Evolutionary conservation across 2,888 invertebrate genomes (phyloP).

Genomic region (Himalopsyche japonica): DNA sequence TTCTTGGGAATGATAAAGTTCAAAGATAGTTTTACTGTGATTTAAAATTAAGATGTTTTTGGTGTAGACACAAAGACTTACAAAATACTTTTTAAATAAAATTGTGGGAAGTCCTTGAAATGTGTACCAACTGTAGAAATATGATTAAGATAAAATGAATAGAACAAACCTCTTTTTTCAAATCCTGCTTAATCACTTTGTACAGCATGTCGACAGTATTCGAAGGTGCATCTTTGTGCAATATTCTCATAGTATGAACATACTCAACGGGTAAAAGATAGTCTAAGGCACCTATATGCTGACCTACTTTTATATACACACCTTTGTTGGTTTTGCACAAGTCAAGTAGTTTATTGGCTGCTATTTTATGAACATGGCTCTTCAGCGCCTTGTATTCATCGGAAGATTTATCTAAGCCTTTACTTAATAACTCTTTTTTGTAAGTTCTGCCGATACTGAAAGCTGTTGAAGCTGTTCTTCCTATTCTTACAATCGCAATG

Average conservation of each 20-base stretch:
- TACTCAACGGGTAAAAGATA: slow-evolving; percentile 94
- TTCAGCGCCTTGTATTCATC: slow-evolving; percentile 70
- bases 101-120: too few species aligned
- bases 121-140: too few species aligned
- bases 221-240: slow-evolving; percentile 91
- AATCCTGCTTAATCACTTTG: slow-evolving; percentile 86
- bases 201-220: slow-evolving; percentile 83
- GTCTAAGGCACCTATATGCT: slow-evolving; percentile 94
- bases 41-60: too few species aligned
- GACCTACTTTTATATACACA: slow-evolving; percentile 94
- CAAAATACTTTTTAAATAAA: too few species aligned
- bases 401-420: slow-evolving; percentile 66
- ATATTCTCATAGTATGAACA: slow-evolving; percentile 84
- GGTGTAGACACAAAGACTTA: too few species aligned
- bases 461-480: slow-evolving; percentile 82
- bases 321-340: slow-evolving; percentile 93
- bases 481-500: slow-evolving; percentile 84
- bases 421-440: slow-evolving; percentile 68
- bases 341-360: slow-evolving; percentile 82
- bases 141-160: background rate
- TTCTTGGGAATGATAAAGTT: too few species aligned
- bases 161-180: slow-evolving; percentile 71
- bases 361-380: slow-evolving; percentile 80
- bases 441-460: slow-evolving; percentile 80
- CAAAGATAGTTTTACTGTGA: too few species aligned